Conservation (phyloP, 2,888 invertebrate genomes). For the Candidula unifasciata region DNA sequence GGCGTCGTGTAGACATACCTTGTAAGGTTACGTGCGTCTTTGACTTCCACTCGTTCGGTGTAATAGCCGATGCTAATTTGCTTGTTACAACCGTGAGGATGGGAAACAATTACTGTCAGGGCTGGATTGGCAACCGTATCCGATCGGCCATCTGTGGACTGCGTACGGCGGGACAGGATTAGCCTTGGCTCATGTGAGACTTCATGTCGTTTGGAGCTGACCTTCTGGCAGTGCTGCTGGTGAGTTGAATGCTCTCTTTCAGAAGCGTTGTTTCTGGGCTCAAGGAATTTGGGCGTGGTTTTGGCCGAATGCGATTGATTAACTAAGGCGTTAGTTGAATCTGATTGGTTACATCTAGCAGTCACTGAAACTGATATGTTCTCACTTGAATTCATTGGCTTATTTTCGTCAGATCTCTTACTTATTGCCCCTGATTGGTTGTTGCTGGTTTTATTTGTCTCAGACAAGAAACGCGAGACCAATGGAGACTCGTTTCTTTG, state of each 20-base stretch:
- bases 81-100: slow-evolving; percentile 19
- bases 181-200: not conserved
- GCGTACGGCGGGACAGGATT: not conserved
- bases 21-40: not conserved
- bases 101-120: not conserved
- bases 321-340: no score
- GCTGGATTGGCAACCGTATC: not conserved
- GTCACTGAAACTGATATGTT: no score
- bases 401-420: no score
- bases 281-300: not conserved
- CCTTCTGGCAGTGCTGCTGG: not conserved
- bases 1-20: not conserved
- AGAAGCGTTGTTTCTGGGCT: not conserved
- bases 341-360: no score
- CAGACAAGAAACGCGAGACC: not conserved
- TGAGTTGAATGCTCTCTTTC: no score
- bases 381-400: no score
- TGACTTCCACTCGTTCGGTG: not conserved
- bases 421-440: no score
- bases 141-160: not conserved
- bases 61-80: not conserved
- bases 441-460: not conserved
- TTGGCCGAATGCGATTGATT: no score
- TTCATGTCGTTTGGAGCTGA: not conserved
- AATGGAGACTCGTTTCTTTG: not conserved